Evolutionary conservation across 1,140 invertebrate genomes (phyloP), one percentile per base, ranked within the genome.

Genomic region (Drosophila seguyi): DNA sequence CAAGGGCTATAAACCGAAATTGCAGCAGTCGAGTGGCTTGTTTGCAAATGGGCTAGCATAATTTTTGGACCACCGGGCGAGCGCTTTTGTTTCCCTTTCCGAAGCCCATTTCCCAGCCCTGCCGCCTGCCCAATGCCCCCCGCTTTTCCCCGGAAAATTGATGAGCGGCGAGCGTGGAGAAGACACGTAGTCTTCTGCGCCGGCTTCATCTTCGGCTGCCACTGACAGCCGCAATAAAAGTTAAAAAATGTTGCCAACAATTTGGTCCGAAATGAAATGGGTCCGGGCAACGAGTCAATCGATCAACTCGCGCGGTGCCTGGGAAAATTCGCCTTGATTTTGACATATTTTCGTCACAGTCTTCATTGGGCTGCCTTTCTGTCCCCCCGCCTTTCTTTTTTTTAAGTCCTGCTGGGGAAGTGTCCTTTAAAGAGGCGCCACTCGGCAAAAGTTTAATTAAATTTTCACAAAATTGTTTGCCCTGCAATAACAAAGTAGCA

Each of bases 21-120:
- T 76, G 72, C 72, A 44, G 60, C 52, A 71, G 60, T 78, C 58
- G 69, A 86, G 79, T 83, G 79, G 75, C 80, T 88, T 88, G 84
- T 87, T 87, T 87, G 83, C 76, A 84, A 87, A 87, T 88, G 83
- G 81, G 79, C 67, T 71, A 69, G 76, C 83, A 87, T 87, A 83
- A 88, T 88, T 87, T 87, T 80, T 65, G 31, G 16, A 42, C 58
- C 34, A 36, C 56, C 22, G n/a, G 29, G 18, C 13, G 47, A 16
- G 22, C 41, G 57, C 76, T 71, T 76, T 76, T 75, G 44, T 68
- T 76, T 65, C 52, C n/a, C 45, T 27, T 36, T 63, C 53, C 41
- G 20, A 38, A 52, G 55, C 20, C 42, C 63, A 50, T 60, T 66
- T 68, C 53, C 59, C 68, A 34, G 31, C 59, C 56, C 34, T 14